phyloP scores from a whole-genome alignment of 2,888 invertebrate species.

The Amphimallon solstitiale region DNA sequence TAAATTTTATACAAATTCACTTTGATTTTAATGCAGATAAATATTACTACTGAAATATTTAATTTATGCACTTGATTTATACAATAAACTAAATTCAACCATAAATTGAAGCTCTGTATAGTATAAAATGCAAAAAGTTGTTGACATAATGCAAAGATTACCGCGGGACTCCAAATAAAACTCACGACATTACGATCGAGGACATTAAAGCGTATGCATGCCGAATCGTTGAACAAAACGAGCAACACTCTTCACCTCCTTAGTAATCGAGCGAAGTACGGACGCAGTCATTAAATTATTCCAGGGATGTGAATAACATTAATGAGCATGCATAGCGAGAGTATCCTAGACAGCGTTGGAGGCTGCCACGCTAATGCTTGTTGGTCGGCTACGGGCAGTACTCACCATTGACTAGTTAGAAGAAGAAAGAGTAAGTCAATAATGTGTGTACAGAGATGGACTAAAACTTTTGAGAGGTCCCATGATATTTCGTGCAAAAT shows the following conservation, averaged over 20 bases:
- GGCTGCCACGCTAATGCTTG: neutral
- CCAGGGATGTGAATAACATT: conserved; percentile 57
- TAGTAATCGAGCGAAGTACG: conserved; percentile 31
- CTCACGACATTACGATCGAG: conserved; percentile 6
- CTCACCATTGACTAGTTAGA: conserved; percentile 24
- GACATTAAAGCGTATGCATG: conserved; percentile 1
- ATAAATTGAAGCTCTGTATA: too few relatives aligned
- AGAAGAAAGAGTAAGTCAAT: neutral
- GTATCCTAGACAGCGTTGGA: conserved; percentile 25
- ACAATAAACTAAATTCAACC: too few relatives aligned
- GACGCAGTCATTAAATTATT: conserved; percentile 57
- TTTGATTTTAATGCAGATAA: too few relatives aligned
- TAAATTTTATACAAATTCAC: too few relatives aligned
- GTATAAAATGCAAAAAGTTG: too few relatives aligned
- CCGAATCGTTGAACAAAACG: conserved; percentile 16
- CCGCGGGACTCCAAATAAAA: neutral
- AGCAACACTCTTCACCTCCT: conserved; percentile 29
- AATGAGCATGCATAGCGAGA: conserved; percentile 47
- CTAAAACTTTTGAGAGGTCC: neutral
- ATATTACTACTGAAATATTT: too few relatives aligned
- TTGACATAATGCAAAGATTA: too few relatives aligned
- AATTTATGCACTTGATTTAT: too few relatives aligned
- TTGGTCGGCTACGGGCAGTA: neutral
- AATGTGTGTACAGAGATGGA: neutral
- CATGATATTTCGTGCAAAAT: too few relatives aligned